Evolutionary conservation across 2,797 vertebrate genomes (phyloP).

Genomic region (Enteromius viviparus): DNA sequence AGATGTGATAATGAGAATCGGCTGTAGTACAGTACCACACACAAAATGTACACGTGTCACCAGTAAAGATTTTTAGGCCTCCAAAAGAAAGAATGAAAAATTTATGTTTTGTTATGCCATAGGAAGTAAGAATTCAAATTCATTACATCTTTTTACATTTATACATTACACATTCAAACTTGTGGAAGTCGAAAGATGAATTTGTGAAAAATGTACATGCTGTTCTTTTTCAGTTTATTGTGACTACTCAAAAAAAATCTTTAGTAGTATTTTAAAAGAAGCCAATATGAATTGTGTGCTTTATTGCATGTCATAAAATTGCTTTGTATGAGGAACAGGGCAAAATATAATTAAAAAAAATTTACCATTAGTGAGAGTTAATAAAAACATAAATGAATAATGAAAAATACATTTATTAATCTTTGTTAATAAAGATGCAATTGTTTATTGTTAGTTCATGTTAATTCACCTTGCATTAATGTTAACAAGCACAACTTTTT

Average conservation of each 20-base stretch:
- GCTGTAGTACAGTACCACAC: background rate
- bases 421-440: too few species aligned
- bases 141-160: background rate
- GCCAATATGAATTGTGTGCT: background rate
- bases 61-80: background rate
- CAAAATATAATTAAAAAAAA: background rate
- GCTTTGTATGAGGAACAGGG: background rate
- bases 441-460: too few species aligned
- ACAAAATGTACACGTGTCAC: background rate
- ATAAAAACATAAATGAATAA: too few species aligned
- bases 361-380: too few species aligned
- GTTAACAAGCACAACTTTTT: too few species aligned
- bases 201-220: background rate
- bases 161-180: background rate
- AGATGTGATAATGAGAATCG: conserved; percentile 73
- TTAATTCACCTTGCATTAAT: too few species aligned
- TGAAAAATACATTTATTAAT: too few species aligned
- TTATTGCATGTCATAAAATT: background rate
- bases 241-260: background rate
- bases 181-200: background rate
- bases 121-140: background rate
- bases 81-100: background rate
- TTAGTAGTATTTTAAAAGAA: background rate
- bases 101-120: background rate
- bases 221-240: too few species aligned